These are phyloP conservation scores for Emydoidea blandingii DNA, from an alignment of 2,797 vertebrate species.

Conservation along the genomic window DNA sequence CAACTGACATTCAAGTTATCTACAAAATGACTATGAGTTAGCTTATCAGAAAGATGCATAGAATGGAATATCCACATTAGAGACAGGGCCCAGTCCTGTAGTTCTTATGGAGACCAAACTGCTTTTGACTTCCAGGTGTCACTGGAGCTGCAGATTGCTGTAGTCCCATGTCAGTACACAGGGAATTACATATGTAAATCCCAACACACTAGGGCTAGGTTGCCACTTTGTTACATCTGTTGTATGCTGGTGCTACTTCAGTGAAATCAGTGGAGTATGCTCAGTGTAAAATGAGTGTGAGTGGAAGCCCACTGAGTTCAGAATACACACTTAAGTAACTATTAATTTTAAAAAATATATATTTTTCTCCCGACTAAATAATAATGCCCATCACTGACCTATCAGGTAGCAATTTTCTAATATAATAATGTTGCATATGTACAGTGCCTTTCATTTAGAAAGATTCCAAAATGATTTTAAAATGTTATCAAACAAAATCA, in stretches of 20 bases:
- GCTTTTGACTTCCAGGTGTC: slow-evolving; percentile 59
- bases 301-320: too few species aligned
- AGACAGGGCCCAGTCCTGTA: slow-evolving; percentile 38
- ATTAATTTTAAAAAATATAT: too few species aligned
- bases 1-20: not conserved
- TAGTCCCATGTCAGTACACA: slow-evolving; percentile 25
- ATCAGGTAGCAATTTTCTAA: too few species aligned
- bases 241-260: not conserved
- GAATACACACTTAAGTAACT: too few species aligned
- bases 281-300: too few species aligned
- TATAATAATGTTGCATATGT: too few species aligned
- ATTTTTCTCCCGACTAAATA: too few species aligned
- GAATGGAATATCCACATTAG: slow-evolving; percentile 42
- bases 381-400: too few species aligned
- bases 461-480: too few species aligned
- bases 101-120: slow-evolving; percentile 18
- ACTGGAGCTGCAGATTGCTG: slow-evolving; percentile 6
- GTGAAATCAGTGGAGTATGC: not conserved
- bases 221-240: not conserved
- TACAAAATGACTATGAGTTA: too few species aligned
- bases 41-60: slow-evolving; percentile 10
- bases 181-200: slow-evolving; percentile 40
- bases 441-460: too few species aligned
- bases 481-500: too few species aligned
- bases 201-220: not conserved